Conservation (phyloP, 2,113 vertebrate genomes). For the Archilochus colubris region DNA sequence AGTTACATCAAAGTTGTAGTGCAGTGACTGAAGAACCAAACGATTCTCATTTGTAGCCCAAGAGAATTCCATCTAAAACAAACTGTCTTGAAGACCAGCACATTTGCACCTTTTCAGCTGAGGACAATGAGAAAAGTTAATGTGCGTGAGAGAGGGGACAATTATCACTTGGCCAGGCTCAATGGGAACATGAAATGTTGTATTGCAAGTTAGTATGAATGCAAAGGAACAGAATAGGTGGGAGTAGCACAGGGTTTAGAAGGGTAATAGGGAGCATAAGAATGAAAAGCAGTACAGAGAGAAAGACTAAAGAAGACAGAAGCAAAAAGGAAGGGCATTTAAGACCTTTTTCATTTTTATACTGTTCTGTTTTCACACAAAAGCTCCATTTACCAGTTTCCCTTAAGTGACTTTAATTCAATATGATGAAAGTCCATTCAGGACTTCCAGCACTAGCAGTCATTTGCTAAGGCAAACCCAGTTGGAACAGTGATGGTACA, state of each 20-base stretch:
- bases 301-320: background rate
- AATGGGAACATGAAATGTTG: background rate
- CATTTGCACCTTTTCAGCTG: background rate
- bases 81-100: background rate
- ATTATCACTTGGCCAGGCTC: background rate
- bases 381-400: background rate
- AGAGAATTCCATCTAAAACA: conserved; percentile 9
- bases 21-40: conserved; percentile 2
- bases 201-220: background rate
- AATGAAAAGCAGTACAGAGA: background rate
- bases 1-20: conserved; percentile 2
- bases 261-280: background rate
- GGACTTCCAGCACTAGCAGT: background rate
- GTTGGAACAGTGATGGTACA: background rate
- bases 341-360: background rate
- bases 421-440: background rate
- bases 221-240: background rate
- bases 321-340: background rate
- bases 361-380: background rate
- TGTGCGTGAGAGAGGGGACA: background rate
- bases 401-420: background rate
- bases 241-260: background rate
- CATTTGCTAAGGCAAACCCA: background rate
- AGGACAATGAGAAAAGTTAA: background rate
- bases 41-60: background rate